Percentiles rank a stretch among this genome's conserved stretches.
These are phyloP conservation scores for Spea multiplicata DNA, from an alignment of 2,113 vertebrate species.

Conservation along the genomic window DNA sequence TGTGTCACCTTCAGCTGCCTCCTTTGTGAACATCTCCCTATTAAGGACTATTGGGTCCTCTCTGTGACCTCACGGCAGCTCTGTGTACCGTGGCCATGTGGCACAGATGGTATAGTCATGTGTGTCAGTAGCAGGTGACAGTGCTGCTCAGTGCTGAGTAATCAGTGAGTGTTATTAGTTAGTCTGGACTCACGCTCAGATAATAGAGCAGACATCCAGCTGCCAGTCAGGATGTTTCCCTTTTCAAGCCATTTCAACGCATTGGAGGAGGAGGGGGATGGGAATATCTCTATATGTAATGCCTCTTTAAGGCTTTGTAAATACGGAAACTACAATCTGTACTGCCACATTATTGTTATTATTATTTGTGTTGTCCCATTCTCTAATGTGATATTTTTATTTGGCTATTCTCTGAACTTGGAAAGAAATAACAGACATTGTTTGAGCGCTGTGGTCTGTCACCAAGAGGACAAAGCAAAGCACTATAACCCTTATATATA, in stretches of 20 bases:
- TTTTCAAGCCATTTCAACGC: slow-evolving; percentile 47
- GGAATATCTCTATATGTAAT: slow-evolving; percentile 8
- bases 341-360: not conserved
- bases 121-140: slow-evolving; percentile 82
- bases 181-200: slow-evolving; percentile 71
- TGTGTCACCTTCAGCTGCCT: slow-evolving; percentile 70
- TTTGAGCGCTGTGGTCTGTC: too few species aligned
- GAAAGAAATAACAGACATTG: too few species aligned
- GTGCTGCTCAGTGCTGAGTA: slow-evolving; percentile 73
- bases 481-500: too few species aligned
- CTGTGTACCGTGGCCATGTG: slow-evolving; percentile 68
- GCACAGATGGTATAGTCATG: slow-evolving; percentile 87
- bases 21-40: slow-evolving; percentile 68
- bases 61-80: slow-evolving; percentile 67
- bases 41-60: slow-evolving; percentile 67
- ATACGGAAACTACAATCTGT: not conserved
- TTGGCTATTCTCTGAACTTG: too few species aligned
- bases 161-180: slow-evolving; percentile 89
- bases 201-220: slow-evolving; percentile 81
- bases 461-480: too few species aligned
- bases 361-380: too few species aligned
- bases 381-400: too few species aligned
- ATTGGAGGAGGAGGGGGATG: slow-evolving; percentile 23
- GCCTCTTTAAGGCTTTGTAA: not conserved
- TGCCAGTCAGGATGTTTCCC: slow-evolving; percentile 71